These are phyloP conservation scores for Anthoscopus minutus DNA, from an alignment of 2,113 vertebrate species.

Conservation along the genomic window DNA sequence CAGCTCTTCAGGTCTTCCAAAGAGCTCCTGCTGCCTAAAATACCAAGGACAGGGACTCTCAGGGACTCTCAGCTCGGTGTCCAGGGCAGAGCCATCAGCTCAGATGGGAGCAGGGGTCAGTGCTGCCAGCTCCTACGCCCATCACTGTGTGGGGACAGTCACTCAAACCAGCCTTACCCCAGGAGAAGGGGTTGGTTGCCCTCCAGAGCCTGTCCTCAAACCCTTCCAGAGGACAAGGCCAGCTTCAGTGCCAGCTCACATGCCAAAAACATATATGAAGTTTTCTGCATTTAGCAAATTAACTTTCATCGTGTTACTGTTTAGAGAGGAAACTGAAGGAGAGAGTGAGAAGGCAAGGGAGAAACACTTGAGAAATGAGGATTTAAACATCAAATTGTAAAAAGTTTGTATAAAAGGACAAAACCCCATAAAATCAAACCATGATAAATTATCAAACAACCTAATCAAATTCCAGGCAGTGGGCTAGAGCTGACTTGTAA, in stretches of 20 bases:
- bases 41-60: neutral
- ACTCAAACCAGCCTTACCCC: neutral
- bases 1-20: neutral
- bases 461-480: neutral
- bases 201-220: neutral
- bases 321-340: neutral
- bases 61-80: neutral
- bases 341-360: neutral
- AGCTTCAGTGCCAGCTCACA: neutral
- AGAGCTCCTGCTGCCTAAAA: neutral
- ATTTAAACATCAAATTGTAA: neutral
- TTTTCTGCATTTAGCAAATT: neutral
- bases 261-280: neutral
- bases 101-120: neutral
- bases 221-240: neutral
- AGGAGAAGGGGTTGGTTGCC: neutral
- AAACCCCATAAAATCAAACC: neutral
- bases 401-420: neutral
- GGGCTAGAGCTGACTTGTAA: neutral
- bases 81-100: neutral
- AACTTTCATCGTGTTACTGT: neutral
- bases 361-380: neutral
- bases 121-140: neutral
- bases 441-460: neutral
- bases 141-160: rapidly evolving